phyloP scores from a whole-genome alignment of 2,888 invertebrate genomes.

The Agrochola macilenta region DNA sequence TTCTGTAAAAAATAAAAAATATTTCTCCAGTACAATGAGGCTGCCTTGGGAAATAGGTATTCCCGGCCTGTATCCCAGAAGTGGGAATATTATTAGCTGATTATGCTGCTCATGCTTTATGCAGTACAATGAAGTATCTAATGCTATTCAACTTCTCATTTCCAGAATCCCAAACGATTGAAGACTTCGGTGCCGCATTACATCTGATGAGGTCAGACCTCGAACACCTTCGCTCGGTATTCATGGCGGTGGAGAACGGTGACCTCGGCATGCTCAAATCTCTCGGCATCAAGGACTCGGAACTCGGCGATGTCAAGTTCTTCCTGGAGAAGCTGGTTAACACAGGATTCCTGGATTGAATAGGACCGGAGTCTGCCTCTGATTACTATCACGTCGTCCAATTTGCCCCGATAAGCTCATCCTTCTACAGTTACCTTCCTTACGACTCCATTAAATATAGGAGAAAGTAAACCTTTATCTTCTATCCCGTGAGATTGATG shows the following conservation, averaged over 20 bases:
- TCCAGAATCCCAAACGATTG: slow-evolving; percentile 98
- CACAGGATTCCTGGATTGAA: slow-evolving; percentile 98
- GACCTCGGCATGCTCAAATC: slow-evolving; percentile 98
- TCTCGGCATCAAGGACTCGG: slow-evolving; percentile 98
- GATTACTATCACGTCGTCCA: slow-evolving; percentile 93
- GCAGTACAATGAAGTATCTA: background rate
- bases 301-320: slow-evolving; percentile 98
- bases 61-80: too few species aligned
- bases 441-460: slow-evolving; percentile 89
- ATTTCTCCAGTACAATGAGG: background rate
- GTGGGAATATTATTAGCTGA: too few species aligned
- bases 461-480: slow-evolving; percentile 78
- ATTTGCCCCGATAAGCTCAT: slow-evolving; percentile 93
- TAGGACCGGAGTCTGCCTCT: slow-evolving; percentile 93
- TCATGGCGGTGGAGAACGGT: slow-evolving; percentile 98
- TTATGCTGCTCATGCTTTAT: too few species aligned
- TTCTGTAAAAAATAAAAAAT: background rate
- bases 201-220: slow-evolving; percentile 96
- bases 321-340: slow-evolving; percentile 98
- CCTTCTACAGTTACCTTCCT: slow-evolving; percentile 93
- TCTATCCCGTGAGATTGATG: slow-evolving; percentile 72
- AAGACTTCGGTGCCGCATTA: slow-evolving; percentile 97
- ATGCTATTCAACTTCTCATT: slow-evolving; percentile 39
- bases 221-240: slow-evolving; percentile 97
- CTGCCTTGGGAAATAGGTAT: too few species aligned